These are phyloP conservation scores for Sphaeramia orbicularis DNA, from an alignment of 2,797 vertebrate genomes.

Conservation along the genomic window DNA sequence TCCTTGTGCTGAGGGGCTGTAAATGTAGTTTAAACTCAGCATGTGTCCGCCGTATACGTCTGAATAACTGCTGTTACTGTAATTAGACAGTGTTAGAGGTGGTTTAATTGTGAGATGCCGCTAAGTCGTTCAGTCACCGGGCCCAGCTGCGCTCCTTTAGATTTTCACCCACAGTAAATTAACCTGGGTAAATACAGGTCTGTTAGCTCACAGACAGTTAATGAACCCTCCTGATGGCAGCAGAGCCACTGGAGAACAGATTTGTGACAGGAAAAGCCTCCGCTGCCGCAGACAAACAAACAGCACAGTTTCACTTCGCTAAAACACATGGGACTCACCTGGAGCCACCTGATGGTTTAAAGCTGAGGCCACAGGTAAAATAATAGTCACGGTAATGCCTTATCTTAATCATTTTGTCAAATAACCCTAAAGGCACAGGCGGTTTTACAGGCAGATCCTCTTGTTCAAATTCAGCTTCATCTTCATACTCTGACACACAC, in stretches of 20 bases:
- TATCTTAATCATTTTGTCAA: no score
- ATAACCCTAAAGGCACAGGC: no score
- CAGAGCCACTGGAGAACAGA: neutral
- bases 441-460: no score
- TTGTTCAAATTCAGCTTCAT: no score
- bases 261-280: neutral
- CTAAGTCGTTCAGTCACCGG: conserved; percentile 16
- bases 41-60: neutral
- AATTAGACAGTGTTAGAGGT: conserved; percentile 32
- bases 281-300: neutral
- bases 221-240: conserved; percentile 31
- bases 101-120: conserved; percentile 6
- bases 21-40: conserved; percentile 1
- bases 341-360: neutral
- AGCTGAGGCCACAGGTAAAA: neutral
- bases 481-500: no score
- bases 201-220: conserved; percentile 43
- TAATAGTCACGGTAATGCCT: neutral
- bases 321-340: conserved; percentile 6
- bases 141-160: conserved; percentile 21
- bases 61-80: conserved; percentile 18
- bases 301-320: neutral
- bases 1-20: neutral
- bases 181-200: conserved; percentile 43
- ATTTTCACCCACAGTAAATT: conserved; percentile 47